Evolutionary conservation across 2,888 invertebrate species (phyloP).

Genomic region (Ophion obscuratus): DNA sequence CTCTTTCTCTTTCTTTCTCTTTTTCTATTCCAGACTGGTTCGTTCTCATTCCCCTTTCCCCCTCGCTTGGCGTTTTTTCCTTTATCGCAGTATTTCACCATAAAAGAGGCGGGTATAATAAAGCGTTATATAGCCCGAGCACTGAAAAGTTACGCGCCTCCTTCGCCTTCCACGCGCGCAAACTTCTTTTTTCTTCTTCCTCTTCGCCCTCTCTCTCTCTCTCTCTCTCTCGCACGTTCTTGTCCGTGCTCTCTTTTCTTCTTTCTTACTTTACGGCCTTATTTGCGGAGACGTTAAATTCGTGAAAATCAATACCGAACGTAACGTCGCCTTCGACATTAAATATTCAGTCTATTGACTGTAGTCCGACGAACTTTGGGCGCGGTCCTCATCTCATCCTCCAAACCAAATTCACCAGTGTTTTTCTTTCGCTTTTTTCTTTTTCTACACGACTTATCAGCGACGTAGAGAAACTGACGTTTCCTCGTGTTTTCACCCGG

Average conservation of each 20-base stretch:
- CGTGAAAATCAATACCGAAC: conserved; percentile 84
- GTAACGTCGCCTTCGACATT: conserved; percentile 82
- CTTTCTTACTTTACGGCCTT: conserved; percentile 79
- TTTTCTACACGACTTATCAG: not conserved
- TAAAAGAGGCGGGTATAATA: conserved; percentile 82
- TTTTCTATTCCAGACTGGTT: conserved; percentile 40
- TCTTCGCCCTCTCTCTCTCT: conserved; percentile 41
- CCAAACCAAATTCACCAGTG: conserved; percentile 46
- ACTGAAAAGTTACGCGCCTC: conserved; percentile 82
- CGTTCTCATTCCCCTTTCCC: conserved; percentile 45
- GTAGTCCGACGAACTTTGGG: conserved; percentile 76
- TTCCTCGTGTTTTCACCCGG: not conserved
- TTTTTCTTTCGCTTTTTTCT: conserved; percentile 24
- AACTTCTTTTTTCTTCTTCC: conserved; percentile 51
- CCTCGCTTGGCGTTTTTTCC: conserved; percentile 58
- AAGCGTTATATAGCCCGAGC: conserved; percentile 81
- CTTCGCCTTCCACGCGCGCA: conserved; percentile 69
- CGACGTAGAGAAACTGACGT: not conserved
- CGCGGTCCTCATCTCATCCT: conserved; percentile 71
- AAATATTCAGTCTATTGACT: conserved; percentile 83
- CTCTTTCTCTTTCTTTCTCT: conserved; percentile 31
- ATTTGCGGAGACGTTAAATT: conserved; percentile 84
- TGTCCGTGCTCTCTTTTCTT: conserved; percentile 23
- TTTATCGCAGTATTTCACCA: conserved; percentile 80
- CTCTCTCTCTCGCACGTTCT: conserved; percentile 32